phyloP scores from a whole-genome alignment of 2,888 invertebrate genomes.

The Patella pellucida region DNA sequence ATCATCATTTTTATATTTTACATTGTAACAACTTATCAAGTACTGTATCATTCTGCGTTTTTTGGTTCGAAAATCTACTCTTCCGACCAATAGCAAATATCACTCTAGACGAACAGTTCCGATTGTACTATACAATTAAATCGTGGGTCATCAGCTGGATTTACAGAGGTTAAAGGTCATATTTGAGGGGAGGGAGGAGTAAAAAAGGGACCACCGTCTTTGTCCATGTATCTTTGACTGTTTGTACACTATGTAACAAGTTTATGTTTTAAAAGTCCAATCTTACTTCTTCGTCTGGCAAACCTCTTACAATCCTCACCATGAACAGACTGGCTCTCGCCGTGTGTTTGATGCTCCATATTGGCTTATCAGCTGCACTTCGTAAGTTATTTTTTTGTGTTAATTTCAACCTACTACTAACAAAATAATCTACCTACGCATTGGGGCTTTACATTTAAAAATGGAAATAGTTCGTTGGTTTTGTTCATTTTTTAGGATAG shows the following conservation, averaged over 20 bases:
- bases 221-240: neutral
- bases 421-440: too few relatives aligned
- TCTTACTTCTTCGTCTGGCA: neutral
- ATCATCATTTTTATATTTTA: too few relatives aligned
- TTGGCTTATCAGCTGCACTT: neutral
- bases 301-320: neutral
- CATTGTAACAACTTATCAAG: too few relatives aligned
- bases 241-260: too few relatives aligned
- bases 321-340: neutral
- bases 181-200: conserved; percentile 4
- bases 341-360: neutral
- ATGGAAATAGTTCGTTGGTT: too few relatives aligned
- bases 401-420: neutral
- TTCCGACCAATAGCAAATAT: neutral
- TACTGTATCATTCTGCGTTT: too few relatives aligned
- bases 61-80: neutral
- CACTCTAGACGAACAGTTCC: neutral
- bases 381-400: neutral
- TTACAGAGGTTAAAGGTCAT: neutral
- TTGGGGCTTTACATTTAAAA: too few relatives aligned
- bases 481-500: too few relatives aligned
- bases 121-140: neutral
- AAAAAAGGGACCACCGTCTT: neutral
- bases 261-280: neutral
- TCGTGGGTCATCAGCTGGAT: neutral